phyloP scores from a whole-genome alignment of 2,888 invertebrate species.

The Eupithecia insigniata region DNA sequence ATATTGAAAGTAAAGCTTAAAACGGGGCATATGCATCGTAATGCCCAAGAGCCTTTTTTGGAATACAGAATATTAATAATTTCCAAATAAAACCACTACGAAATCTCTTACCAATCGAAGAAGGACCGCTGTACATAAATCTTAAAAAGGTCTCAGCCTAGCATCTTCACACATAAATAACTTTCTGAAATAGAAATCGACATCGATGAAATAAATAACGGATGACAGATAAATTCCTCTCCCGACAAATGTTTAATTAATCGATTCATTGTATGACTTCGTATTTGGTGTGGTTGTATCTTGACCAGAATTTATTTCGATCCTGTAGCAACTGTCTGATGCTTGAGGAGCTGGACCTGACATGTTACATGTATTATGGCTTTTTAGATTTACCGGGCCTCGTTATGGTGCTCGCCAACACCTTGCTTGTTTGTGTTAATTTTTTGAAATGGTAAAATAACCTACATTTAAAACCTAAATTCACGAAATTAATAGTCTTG shows the following conservation, averaged over 20 bases:
- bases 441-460: neutral
- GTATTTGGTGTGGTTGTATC: slow-evolving; percentile 41
- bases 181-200: slow-evolving; percentile 37
- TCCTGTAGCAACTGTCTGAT: slow-evolving; percentile 31
- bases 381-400: neutral
- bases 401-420: neutral
- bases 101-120: slow-evolving; percentile 10
- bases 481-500: neutral
- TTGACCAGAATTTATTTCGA: slow-evolving; percentile 41
- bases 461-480: neutral
- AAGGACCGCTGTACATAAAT: slow-evolving; percentile 28
- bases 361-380: neutral
- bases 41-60: neutral
- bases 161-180: slow-evolving; percentile 40
- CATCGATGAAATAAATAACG: slow-evolving; percentile 37
- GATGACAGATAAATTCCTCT: slow-evolving; percentile 37
- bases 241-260: slow-evolving; percentile 48
- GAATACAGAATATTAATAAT: neutral
- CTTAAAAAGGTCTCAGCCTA: slow-evolving; percentile 23
- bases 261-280: slow-evolving; percentile 45
- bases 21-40: neutral
- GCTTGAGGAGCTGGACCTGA: slow-evolving; percentile 15
- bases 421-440: neutral
- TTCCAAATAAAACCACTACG: slow-evolving; percentile 4
- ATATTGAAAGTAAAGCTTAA: neutral